Base-by-base conservation (phyloP, 1,140 invertebrate genomes). In the Mizuhopecten yessoensis region DNA sequence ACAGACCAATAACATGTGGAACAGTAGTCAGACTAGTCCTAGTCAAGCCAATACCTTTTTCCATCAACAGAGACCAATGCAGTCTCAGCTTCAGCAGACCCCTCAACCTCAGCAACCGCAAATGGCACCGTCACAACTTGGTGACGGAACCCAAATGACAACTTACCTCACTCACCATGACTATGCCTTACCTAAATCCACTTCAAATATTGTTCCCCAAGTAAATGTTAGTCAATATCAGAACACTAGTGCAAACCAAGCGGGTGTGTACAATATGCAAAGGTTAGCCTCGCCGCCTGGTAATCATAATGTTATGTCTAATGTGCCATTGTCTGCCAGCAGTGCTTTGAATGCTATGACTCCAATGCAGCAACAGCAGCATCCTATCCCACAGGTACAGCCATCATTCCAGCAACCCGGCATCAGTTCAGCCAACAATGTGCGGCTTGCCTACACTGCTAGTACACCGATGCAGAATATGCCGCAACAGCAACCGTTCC, bases 61-160 rank as follows among this genome's bases (percentile, higher is more conserved):
- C 86, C 89, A 90, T 45, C 90, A 91, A 36, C 87, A 90, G 86
- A 57, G 45, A 17, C 57, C 57, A n/a, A 0, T 75, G 57, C 57
- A 75, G 33, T 34, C 88, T 42, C 91, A 88, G 33, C 89, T 90
- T 42, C 91, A 91, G 36, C 87, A 91, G 45, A 17, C 89, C 87
- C 93, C 92, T n/a, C 94, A 92, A 49, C 92, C 93, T 89, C 96
- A 96, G 89, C 95, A 95, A 87, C 96, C 96, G 93, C 97, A 97
- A 97, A 93, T 96, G 95, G 92, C 92, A 88, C 88, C 86, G 86
- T 87, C 90, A 34, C 90, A 90, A 88, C 34, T 36, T 86, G 89
- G 92, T 88, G 90, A 92, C 75, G 86, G 88, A 92, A 86, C 86
- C 87, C n/a, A 88, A 87, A 34, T n/a, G 34, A 89, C 91, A 92